Conservation (phyloP, 2,797 vertebrate genomes). For the Coregonus sp. region DNA sequence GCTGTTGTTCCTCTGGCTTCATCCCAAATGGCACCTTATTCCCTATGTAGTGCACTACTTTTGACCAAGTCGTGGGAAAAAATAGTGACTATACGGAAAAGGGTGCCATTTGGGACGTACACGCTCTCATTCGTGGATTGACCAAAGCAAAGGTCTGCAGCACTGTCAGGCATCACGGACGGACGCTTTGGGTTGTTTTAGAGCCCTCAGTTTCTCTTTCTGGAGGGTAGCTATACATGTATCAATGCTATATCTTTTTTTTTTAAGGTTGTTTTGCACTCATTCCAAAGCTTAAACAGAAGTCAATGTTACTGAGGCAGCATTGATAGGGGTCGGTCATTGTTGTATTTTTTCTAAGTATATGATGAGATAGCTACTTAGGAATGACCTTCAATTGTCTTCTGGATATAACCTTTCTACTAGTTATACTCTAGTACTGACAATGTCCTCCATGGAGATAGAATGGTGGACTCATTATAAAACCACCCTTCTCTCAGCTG, state of each 20-base stretch:
- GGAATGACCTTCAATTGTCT: background rate
- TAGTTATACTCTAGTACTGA: slow-evolving; percentile 10
- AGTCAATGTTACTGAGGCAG: background rate
- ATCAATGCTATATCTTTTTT: no score
- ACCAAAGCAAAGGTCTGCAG: slow-evolving; percentile 23
- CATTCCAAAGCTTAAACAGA: slow-evolving; percentile 46
- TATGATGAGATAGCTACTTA: background rate
- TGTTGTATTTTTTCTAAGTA: slow-evolving; percentile 7
- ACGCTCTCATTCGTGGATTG: slow-evolving; percentile 3
- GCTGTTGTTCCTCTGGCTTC: background rate
- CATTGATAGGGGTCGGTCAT: background rate
- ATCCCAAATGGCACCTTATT: background rate
- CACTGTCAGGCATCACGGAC: background rate
- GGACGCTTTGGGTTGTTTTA: slow-evolving; percentile 1
- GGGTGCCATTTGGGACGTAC: background rate
- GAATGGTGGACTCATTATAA: slow-evolving; percentile 16
- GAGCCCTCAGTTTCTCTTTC: slow-evolving; percentile 22
- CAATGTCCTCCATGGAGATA: background rate
- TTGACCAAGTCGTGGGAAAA: background rate
- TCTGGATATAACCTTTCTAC: background rate
- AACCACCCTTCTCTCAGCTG: slow-evolving; percentile 33
- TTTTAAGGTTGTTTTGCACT: slow-evolving; percentile 42
- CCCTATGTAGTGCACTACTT: background rate
- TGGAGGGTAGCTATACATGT: slow-evolving; percentile 3
- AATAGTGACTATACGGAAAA: background rate